These are phyloP conservation scores for Melinaea marsaeus DNA, from an alignment of 2,888 invertebrate species.

Conservation along the genomic window DNA sequence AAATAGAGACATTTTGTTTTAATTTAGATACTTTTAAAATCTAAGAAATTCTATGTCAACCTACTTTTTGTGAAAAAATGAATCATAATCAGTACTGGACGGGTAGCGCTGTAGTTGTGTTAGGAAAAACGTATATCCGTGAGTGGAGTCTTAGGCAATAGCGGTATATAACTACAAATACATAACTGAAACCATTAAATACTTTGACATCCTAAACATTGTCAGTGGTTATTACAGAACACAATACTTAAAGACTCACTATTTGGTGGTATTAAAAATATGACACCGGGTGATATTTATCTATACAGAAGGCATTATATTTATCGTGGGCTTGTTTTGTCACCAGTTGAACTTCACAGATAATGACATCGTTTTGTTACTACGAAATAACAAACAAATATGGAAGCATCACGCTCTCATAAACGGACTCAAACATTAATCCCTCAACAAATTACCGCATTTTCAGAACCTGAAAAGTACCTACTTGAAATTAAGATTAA, in stretches of 20 bases:
- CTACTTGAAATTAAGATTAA: conserved; percentile 40
- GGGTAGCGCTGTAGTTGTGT: too few relatives aligned
- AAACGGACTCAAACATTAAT: conserved; percentile 70
- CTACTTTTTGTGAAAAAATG: too few relatives aligned
- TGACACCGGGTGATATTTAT: conserved; percentile 44
- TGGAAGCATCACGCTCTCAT: conserved; percentile 65
- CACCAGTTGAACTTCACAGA: conserved; percentile 72
- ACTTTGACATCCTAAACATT: too few relatives aligned
- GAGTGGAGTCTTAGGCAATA: too few relatives aligned
- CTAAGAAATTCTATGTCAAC: too few relatives aligned
- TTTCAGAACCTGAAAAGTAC: conserved; percentile 50
- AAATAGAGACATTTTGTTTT: too few relatives aligned
- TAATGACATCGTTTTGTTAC: conserved; percentile 58
- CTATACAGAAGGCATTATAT: conserved; percentile 68
- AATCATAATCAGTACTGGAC: too few relatives aligned
- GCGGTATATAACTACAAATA: too few relatives aligned
- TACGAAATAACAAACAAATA: conserved; percentile 65
- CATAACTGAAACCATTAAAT: too few relatives aligned
- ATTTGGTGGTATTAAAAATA: conserved; percentile 42
- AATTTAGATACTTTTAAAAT: too few relatives aligned
- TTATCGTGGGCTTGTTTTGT: conserved; percentile 59
- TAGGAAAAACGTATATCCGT: too few relatives aligned
- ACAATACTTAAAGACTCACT: conserved; percentile 1
- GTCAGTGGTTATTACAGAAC: too few relatives aligned
- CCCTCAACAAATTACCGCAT: conserved; percentile 66